Conservation (phyloP, 2,888 invertebrate species). For the Drosophila parthenogenetica region DNA sequence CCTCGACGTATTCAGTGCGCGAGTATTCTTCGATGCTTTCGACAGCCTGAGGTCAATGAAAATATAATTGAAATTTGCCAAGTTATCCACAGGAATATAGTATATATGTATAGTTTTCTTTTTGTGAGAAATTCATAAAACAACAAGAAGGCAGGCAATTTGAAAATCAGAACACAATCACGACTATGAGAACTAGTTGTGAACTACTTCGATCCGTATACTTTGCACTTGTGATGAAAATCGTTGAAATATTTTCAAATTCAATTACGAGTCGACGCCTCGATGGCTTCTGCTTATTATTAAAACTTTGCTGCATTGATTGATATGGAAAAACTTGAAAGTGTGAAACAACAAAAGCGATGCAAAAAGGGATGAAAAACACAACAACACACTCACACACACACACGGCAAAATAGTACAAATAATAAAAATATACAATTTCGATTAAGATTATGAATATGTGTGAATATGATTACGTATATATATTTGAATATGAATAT, state of each 20-base stretch:
- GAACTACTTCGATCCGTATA: slow-evolving; percentile 48
- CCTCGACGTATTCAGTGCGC: slow-evolving; percentile 82
- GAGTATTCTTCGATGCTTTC: slow-evolving; percentile 84
- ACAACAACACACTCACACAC: slow-evolving; percentile 13
- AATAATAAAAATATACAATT: slow-evolving; percentile 21
- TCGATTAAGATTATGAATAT: slow-evolving; percentile 12
- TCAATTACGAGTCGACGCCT: slow-evolving; percentile 34
- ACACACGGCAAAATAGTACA: slow-evolving; percentile 10
- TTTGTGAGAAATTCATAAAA: slow-evolving; percentile 34
- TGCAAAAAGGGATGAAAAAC: slow-evolving; percentile 31
- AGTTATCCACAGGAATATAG: slow-evolving; percentile 29
- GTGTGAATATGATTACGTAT: slow-evolving; percentile 2
- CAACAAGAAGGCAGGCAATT: slow-evolving; percentile 39
- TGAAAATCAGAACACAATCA: slow-evolving; percentile 49
- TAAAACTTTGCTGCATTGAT: slow-evolving; percentile 60
- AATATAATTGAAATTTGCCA: slow-evolving; percentile 62
- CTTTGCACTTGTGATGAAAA: slow-evolving; percentile 70
- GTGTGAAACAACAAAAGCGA: slow-evolving; percentile 62
- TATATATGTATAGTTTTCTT: slow-evolving; percentile 25
- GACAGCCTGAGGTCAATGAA: slow-evolving; percentile 83
- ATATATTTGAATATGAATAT: slow-evolving; percentile 10
- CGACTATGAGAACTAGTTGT: slow-evolving; percentile 20
- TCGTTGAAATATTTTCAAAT: slow-evolving; percentile 53
- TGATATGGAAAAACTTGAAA: slow-evolving; percentile 62
- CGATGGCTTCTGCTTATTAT: slow-evolving; percentile 70